Evolutionary conservation across 2,888 invertebrate genomes (phyloP).

Genomic region (Agrochola litura): DNA sequence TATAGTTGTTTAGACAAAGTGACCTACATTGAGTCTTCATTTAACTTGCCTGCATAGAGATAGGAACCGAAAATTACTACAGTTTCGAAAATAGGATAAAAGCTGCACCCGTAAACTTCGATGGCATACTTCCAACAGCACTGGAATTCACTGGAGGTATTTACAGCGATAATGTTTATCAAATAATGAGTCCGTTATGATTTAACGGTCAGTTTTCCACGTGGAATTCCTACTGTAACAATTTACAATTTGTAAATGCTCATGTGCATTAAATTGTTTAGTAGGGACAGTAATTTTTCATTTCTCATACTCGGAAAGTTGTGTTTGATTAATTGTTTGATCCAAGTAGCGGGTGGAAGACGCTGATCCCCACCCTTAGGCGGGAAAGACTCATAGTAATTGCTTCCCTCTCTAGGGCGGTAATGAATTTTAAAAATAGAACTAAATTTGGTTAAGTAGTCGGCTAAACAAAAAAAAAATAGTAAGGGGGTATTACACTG

Average conservation of each 20-base stretch:
- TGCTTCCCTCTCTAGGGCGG: too few relatives aligned
- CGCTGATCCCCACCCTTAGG: too few relatives aligned
- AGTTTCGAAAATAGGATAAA: conserved; percentile 56
- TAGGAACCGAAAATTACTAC: conserved; percentile 25
- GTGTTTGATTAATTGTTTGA: too few relatives aligned
- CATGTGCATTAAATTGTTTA: conserved; percentile 33
- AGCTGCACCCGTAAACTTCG: conserved; percentile 34
- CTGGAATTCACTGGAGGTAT: conserved; percentile 55
- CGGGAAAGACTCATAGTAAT: too few relatives aligned
- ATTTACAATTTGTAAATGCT: conserved; percentile 28
- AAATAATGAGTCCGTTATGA: conserved; percentile 56
- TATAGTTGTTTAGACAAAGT: conserved; percentile 7
- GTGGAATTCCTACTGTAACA: conserved; percentile 25
- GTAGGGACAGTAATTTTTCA: conserved; percentile 5
- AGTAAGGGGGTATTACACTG: too few relatives aligned
- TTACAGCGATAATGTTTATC: conserved; percentile 49
- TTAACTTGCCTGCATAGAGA: conserved; percentile 13
- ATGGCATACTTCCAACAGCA: conserved; percentile 62
- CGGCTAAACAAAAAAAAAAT: too few relatives aligned
- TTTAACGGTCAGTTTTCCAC: conserved; percentile 28
- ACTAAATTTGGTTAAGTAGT: too few relatives aligned
- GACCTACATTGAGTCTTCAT: conserved; percentile 53
- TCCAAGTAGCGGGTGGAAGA: too few relatives aligned
- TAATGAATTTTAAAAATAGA: too few relatives aligned
- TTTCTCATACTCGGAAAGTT: too few relatives aligned